Evolutionary conservation across 2,113 vertebrate genomes (phyloP).

Genomic region (Tetrao urogallus): DNA sequence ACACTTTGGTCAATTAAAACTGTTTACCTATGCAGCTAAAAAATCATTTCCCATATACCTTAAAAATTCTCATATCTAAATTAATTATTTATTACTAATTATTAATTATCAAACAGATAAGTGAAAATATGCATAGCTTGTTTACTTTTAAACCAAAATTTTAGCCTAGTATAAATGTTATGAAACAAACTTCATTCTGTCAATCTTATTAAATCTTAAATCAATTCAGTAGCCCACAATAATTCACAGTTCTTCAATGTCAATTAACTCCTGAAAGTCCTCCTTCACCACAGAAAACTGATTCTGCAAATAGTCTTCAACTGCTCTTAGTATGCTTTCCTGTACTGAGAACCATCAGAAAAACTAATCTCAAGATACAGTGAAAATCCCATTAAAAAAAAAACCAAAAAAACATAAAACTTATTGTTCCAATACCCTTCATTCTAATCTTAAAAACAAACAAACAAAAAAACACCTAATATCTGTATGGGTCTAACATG

Average conservation of each 20-base stretch:
- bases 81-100: background rate
- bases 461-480: no score
- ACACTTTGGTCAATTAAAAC: background rate
- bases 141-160: background rate
- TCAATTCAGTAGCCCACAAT: background rate
- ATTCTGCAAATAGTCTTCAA: background rate
- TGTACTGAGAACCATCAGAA: background rate
- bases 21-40: background rate
- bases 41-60: background rate
- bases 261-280: background rate
- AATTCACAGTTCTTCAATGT: background rate
- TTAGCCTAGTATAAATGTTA: background rate
- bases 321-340: background rate
- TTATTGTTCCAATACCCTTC: background rate
- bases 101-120: background rate
- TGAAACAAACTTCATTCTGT: background rate
- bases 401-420: background rate
- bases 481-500: background rate
- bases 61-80: background rate
- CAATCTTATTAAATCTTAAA: background rate
- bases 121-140: background rate
- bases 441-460: background rate
- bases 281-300: background rate
- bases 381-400: background rate
- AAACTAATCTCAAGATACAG: background rate